Evolutionary conservation across 53 echinoderm and acorn worm species (phyloP), one percentile per base, ranked within the genome.

Genomic region (Hippasteria phrygiana): DNA sequence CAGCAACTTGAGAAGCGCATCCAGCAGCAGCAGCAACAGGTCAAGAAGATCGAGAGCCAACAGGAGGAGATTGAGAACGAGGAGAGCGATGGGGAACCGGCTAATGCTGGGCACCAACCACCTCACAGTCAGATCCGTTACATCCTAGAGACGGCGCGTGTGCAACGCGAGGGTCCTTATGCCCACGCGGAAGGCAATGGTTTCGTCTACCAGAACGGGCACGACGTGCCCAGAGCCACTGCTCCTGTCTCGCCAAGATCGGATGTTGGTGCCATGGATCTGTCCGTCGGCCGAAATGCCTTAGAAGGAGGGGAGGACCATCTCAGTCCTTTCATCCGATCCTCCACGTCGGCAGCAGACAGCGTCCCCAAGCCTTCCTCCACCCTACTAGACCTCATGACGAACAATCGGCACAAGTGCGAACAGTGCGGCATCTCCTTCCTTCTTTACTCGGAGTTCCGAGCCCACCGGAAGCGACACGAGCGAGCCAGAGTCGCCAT

Each of bases 361-460:
- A 32, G 56, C 39, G 26, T 65, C 20, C 63, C 81, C 29, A 81
- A 81, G 64, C 81, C 81, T 9, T 81, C 81, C 18, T 43, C 81
- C 26, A 64, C 96, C 71, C 88, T 96, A 63, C 56, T 96, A 75
- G 95, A 95, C 66, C 93, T 96, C 41, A 95, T 96, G 95, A 90
- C 95, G 16, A 89, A 90, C 40, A 96, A 96, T 56, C 93, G 97
- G 4, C 97, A 96, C 93, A 96, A 95, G 54, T 96, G 97, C 65
- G 95, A 96, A 79, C 95, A 96, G 86, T 96, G 97, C 38, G 97
- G 97, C 33, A 93, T 96, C 80, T 96, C 97, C 31, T 96, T 96
- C 74, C 88, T 96, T 38, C 90, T 96, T 27, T 96, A 96, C 88
- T 96, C 97, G 1, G 97, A 96, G 55, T 96, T 96, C 91, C 81